Conservation (phyloP, 2,113 vertebrate species). For the Callopanchax toddi region DNA sequence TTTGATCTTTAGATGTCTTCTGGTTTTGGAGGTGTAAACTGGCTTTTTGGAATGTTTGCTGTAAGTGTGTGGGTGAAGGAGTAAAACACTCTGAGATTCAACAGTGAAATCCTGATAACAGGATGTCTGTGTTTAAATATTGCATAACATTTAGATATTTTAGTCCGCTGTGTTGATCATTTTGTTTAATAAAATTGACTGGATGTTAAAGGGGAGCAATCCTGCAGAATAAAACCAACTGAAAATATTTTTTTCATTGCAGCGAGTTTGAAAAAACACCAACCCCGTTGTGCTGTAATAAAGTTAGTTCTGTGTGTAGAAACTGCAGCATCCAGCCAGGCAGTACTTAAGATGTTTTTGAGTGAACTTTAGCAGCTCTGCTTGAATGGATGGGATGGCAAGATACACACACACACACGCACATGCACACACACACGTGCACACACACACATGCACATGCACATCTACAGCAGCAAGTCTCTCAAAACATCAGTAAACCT, state of each 20-base stretch:
- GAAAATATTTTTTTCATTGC: too few relatives aligned
- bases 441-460: conserved; percentile 16
- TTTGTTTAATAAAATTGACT: too few relatives aligned
- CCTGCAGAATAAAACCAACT: too few relatives aligned
- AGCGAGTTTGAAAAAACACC: too few relatives aligned
- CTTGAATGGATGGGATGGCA: conserved; percentile 21
- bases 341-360: conserved; percentile 22
- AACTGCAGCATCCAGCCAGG: too few relatives aligned
- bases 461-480: conserved; percentile 27
- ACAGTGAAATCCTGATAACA: too few relatives aligned
- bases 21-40: background rate
- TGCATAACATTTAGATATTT: too few relatives aligned
- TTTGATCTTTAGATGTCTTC: background rate
- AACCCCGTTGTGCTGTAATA: too few relatives aligned
- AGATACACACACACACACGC: conserved; percentile 49
- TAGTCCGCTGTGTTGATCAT: too few relatives aligned
- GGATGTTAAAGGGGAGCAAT: too few relatives aligned
- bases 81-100: conserved; percentile 17
- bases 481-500: conserved; percentile 31
- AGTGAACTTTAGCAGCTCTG: conserved; percentile 42
- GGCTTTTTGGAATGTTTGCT: conserved; percentile 17
- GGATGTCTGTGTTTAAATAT: too few relatives aligned
- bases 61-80: conserved; percentile 9
- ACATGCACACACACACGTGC: conserved; percentile 46
- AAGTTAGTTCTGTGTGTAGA: too few relatives aligned